phyloP scores from a whole-genome alignment of 2,888 invertebrate genomes.

The Arctia plantaginis region DNA sequence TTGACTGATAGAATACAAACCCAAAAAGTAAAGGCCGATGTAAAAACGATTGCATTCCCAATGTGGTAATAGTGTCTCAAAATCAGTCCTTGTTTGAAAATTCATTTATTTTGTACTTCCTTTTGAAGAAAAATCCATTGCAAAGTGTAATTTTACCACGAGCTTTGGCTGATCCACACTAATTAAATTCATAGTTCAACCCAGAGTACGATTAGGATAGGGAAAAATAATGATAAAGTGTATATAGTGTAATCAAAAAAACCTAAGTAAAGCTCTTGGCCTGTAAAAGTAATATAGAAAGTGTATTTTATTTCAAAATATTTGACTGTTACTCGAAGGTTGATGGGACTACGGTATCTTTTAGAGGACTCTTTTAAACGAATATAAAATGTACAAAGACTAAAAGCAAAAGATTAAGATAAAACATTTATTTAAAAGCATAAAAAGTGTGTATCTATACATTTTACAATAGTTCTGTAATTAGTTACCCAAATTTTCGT shows the following conservation, averaged over 20 bases:
- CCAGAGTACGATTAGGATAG: neutral
- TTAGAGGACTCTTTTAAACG: conserved; percentile 29
- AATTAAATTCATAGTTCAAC: neutral
- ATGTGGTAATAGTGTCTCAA: too few species aligned
- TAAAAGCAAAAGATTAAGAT: conserved; percentile 31
- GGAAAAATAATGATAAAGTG: neutral
- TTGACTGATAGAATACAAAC: too few species aligned
- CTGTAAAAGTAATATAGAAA: conserved; percentile 29
- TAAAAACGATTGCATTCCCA: neutral
- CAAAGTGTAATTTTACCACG: too few species aligned
- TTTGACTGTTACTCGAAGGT: conserved; percentile 22
- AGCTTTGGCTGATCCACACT: neutral
- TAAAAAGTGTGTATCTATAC: conserved; percentile 4
- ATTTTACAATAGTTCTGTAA: conserved; percentile 23
- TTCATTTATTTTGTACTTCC: too few species aligned
- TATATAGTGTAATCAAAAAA: conserved; percentile 16
- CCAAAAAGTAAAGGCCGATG: too few species aligned
- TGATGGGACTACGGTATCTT: conserved; percentile 20
- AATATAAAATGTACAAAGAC: conserved; percentile 26
- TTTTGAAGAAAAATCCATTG: too few species aligned
- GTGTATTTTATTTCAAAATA: conserved; percentile 23
- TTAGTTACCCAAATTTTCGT: conserved; percentile 20
- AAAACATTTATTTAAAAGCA: conserved; percentile 20
- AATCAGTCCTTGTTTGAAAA: too few species aligned
- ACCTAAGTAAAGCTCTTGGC: conserved; percentile 1